Evolutionary conservation across 2,113 vertebrate genomes (phyloP), one percentile per base, ranked within the genome.

Genomic region (Hydrolagus affinis): DNA sequence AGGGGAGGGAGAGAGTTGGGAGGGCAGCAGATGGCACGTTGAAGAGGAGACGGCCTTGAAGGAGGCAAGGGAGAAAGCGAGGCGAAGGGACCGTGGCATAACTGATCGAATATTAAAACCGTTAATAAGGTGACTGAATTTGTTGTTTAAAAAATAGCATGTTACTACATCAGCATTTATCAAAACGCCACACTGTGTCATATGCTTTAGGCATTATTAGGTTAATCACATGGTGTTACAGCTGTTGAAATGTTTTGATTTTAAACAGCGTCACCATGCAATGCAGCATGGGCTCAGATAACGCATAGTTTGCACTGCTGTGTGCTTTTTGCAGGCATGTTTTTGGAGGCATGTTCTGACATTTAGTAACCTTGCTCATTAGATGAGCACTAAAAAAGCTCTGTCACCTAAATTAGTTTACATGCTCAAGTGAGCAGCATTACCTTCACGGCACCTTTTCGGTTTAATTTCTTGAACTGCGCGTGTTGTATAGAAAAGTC

Each of bases 301-400:
- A 88, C 92, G 90, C 85, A 87, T 88, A 87, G 87, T 88, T 2
- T 0, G 89, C 89, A 88, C 0, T 85, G 87, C 87, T 87, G 70
- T 0, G 73, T 85, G 11, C 7, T 85, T 87, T 86, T 90, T 87
- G 87, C 0, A 0, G n/a, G n/a, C n/a, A n/a, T n/a, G n/a, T n/a
- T n/a, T n/a, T 85, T 7, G 11, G 57, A 78, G 44, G 75, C 59
- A 12, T 59, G 57, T 62, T 78, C 21, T 62, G 28, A 78, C n/a
- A 78, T 64, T 19, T 28, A 83, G 25, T 56, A 30, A 83, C 23
- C 15, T 83, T 25, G 25, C 57, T 28, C 11, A 3, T 30, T 66
- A 30, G 60, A 83, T 30, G 60, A 66, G 66, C 12, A 9, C 30
- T 3, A 23, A 44, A 83, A 7, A 11, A 21, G 14, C n/a, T 30